These are phyloP conservation scores for Meta bourneti DNA, from an alignment of 2,888 invertebrate species.

Conservation along the genomic window DNA sequence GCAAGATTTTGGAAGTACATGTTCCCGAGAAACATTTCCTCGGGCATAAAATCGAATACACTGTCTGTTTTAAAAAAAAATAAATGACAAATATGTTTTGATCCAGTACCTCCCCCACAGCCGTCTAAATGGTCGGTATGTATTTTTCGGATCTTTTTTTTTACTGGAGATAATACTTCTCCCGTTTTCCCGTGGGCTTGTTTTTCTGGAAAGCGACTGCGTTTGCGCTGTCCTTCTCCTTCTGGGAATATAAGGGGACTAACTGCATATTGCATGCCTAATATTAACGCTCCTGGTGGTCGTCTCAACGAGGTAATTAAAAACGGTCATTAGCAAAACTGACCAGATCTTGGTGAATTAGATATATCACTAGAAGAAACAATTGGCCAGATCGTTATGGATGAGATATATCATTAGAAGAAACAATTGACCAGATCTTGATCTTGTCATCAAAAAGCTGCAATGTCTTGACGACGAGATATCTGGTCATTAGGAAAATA, in stretches of 20 bases:
- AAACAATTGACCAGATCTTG: too few relatives aligned
- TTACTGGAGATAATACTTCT: slow-evolving; percentile 3
- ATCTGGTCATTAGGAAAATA: too few relatives aligned
- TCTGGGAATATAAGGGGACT: background rate
- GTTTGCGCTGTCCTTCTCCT: background rate
- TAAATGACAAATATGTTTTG: slow-evolving; percentile 52
- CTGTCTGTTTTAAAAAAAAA: slow-evolving; percentile 30
- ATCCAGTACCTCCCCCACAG: background rate
- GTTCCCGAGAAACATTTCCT: slow-evolving; percentile 12
- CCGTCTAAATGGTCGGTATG: background rate
- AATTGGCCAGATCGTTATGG: too few relatives aligned
- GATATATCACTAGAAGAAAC: too few relatives aligned
- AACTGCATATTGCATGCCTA: background rate
- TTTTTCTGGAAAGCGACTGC: background rate
- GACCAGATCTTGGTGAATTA: too few relatives aligned
- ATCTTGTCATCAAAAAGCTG: too few relatives aligned
- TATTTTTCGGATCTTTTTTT: background rate
- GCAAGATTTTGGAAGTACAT: background rate
- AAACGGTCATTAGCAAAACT: too few relatives aligned
- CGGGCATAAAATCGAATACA: slow-evolving; percentile 2
- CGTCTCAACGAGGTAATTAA: too few relatives aligned
- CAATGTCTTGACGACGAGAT: too few relatives aligned
- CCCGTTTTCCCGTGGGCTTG: background rate
- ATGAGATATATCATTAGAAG: too few relatives aligned
- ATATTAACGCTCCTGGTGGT: background rate